Percentiles rank a stretch among this genome's conserved stretches.
Evolutionary conservation across 1,140 invertebrate genomes (phyloP).

Genomic region (Thaumetopoea pityocampa): DNA sequence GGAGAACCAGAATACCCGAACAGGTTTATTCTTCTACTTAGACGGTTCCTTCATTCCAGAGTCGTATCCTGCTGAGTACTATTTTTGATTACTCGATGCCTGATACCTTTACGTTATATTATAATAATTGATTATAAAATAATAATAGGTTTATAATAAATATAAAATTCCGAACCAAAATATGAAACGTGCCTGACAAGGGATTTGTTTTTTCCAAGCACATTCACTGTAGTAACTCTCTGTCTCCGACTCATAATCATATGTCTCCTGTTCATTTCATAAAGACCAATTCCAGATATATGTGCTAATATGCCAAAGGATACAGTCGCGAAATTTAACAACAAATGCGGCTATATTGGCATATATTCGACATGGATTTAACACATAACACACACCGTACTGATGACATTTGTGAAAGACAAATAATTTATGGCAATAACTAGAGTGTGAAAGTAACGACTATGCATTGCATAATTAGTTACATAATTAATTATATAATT

Average conservation of each 20-base stretch:
- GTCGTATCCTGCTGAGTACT: too few relatives aligned
- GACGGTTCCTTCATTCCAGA: too few relatives aligned
- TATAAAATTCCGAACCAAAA: slow-evolving; percentile 64
- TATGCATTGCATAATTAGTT: slow-evolving; percentile 10
- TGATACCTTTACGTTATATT: too few relatives aligned
- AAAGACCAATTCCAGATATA: too few relatives aligned
- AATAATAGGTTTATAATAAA: slow-evolving; percentile 60
- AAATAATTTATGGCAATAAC: slow-evolving; percentile 36
- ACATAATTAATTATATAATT: slow-evolving; percentile 4
- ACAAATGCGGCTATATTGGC: not conserved
- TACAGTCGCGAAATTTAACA: not conserved
- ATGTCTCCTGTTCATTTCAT: slow-evolving; percentile 34
- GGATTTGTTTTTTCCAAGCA: slow-evolving; percentile 26
- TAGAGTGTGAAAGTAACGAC: slow-evolving; percentile 18
- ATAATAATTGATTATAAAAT: slow-evolving; percentile 62
- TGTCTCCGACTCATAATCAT: slow-evolving; percentile 33
- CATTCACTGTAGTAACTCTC: slow-evolving; percentile 29
- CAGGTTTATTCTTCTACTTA: too few relatives aligned
- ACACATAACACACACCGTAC: slow-evolving; percentile 3
- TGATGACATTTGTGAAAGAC: slow-evolving; percentile 22
- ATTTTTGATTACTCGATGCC: too few relatives aligned
- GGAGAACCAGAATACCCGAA: too few relatives aligned
- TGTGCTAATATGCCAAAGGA: not conserved
- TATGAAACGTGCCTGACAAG: slow-evolving; percentile 67
- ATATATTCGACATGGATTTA: slow-evolving; percentile 2